Percentiles rank a stretch among this genome's conserved stretches.
Evolutionary conservation across 2,113 vertebrate genomes (phyloP).

Genomic region (Xenus cinereus): DNA sequence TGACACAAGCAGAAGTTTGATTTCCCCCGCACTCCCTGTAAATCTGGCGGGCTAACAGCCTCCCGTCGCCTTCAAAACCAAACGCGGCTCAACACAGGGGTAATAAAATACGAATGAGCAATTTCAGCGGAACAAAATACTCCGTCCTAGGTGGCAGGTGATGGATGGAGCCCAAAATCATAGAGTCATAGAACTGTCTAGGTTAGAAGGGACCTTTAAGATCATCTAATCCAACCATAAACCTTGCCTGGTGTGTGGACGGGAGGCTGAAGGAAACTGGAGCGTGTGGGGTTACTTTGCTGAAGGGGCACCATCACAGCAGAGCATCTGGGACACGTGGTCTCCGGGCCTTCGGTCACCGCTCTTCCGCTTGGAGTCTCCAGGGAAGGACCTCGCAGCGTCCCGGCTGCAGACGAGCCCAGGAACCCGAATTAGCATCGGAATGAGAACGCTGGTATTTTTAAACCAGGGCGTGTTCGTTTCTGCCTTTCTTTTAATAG

Average conservation of each 20-base stretch:
- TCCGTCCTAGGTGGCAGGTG: neutral
- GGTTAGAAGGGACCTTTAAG: no score
- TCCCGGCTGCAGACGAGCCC: neutral
- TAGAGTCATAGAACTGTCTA: no score
- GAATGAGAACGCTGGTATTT: neutral
- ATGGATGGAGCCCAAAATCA: neutral
- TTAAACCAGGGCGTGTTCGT: neutral
- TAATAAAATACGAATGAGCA: neutral
- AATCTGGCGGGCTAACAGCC: neutral
- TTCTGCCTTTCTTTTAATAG: conserved; percentile 11
- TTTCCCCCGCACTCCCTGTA: neutral
- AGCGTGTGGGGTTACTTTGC: neutral
- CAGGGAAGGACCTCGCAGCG: neutral
- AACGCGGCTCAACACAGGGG: accelerated
- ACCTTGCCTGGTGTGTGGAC: accelerated
- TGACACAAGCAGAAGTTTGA: neutral
- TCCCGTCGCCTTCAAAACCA: neutral
- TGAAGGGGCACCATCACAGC: neutral
- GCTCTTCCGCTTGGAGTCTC: neutral
- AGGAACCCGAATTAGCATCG: neutral
- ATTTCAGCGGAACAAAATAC: accelerated
- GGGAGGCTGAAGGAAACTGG: neutral
- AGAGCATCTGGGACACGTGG: neutral
- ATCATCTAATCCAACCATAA: neutral
- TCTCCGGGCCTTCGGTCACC: neutral